A percentile compares a stretch with the other conserved stretches of the same genome.
These are phyloP conservation scores for Morbakka virulenta DNA, from an alignment of 30 jellyfish, hydroid and myxozoan genomes.

Conservation along the genomic window DNA sequence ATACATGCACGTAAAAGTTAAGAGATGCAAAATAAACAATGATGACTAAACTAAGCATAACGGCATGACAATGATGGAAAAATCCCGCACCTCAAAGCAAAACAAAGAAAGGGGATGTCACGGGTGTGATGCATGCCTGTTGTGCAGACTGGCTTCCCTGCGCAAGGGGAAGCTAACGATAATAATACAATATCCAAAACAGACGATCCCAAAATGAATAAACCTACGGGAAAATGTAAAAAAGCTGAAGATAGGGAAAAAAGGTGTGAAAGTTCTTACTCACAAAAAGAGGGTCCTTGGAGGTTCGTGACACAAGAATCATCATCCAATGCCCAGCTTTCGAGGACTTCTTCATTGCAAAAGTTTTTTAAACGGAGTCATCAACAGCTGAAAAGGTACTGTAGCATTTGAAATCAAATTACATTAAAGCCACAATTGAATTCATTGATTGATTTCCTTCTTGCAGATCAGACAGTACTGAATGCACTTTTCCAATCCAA, in stretches of 20 bases:
- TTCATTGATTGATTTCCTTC: conserved; percentile 8
- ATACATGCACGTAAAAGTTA: background rate
- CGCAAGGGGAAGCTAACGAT: conserved; percentile 10
- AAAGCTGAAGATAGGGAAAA: conserved; percentile 12
- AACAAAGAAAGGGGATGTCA: no score
- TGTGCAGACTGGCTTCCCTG: no score
- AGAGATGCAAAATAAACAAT: conserved; percentile 17
- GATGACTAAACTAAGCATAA: no score
- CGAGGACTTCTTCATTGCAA: conserved; percentile 19
- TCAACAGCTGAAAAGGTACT: conserved; percentile 25
- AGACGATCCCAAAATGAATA: conserved; percentile 1
- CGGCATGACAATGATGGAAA: no score
- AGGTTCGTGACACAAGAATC: conserved; percentile 8
- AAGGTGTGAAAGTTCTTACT: conserved; percentile 8
- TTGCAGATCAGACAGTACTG: conserved; percentile 10
- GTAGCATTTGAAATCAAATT: conserved; percentile 7
- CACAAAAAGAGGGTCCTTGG: background rate
- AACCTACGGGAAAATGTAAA: background rate
- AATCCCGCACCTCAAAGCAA: no score
- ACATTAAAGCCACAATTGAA: conserved; percentile 26
- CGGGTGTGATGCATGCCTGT: no score
- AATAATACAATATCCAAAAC: conserved; percentile 6
- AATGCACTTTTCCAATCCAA: conserved; percentile 19
- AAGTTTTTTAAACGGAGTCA: conserved; percentile 3
- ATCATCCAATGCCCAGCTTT: conserved; percentile 48